Evolutionary conservation across 2,888 invertebrate species (phyloP).

Genomic region (Antheraea yamamai): DNA sequence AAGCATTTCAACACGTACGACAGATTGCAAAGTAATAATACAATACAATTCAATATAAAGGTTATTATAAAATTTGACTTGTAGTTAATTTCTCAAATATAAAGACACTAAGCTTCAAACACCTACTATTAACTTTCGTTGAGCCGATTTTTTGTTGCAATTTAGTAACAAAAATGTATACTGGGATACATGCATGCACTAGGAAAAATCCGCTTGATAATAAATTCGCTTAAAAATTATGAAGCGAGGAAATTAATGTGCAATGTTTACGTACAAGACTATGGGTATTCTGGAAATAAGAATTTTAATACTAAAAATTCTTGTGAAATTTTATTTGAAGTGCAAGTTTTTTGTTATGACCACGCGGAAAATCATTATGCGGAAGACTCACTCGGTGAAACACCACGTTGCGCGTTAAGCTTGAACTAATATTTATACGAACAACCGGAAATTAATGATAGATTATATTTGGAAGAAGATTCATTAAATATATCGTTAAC

Average conservation of each 20-base stretch:
- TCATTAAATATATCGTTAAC: neutral
- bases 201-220: neutral
- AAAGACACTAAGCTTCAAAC: too few relatives aligned
- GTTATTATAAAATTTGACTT: neutral
- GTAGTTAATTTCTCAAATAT: too few relatives aligned
- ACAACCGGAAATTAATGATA: neutral
- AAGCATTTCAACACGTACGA: neutral
- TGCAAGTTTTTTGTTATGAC: neutral
- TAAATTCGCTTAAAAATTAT: neutral
- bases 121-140: too few relatives aligned
- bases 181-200: too few relatives aligned
- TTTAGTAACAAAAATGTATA: neutral
- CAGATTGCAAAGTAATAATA: neutral
- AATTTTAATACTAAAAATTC: neutral
- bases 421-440: neutral
- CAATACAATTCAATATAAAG: neutral
- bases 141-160: too few relatives aligned
- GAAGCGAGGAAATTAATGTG: neutral
- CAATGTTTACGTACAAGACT: neutral
- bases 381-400: neutral
- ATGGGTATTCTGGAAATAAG: neutral
- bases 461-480: neutral
- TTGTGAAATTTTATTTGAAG: neutral
- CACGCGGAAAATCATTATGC: neutral
- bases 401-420: neutral